These are phyloP conservation scores for Octonoba sinensis DNA, from an alignment of 2,888 invertebrate species.

Conservation along the genomic window DNA sequence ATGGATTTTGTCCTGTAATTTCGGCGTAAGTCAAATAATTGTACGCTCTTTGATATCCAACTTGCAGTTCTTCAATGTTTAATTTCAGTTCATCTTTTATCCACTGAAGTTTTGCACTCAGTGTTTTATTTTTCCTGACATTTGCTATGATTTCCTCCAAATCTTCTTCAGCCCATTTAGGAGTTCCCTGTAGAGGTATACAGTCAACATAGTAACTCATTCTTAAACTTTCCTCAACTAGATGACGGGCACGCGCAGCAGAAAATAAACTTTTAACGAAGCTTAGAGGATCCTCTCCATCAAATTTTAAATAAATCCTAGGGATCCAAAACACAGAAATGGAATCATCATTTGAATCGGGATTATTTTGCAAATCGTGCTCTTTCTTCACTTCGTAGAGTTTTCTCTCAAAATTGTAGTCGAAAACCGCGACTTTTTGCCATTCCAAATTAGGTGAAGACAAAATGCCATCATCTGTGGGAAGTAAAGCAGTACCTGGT, in stretches of 20 bases:
- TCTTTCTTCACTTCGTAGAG: constrained; percentile 25
- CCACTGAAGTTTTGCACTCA: constrained; percentile 21
- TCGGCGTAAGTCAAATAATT: constrained; percentile 25
- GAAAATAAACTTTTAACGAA: constrained; percentile 31
- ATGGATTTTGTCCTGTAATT: constrained; percentile 28
- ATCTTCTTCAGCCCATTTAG: constrained; percentile 20
- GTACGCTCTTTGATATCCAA: constrained; percentile 15
- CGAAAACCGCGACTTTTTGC: constrained; percentile 45
- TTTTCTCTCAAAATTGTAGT: constrained; percentile 28
- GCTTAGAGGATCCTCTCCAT: constrained; percentile 40
- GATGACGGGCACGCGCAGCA: constrained; percentile 28
- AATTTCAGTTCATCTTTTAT: constrained; percentile 30
- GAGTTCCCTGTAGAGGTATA: constrained; percentile 28
- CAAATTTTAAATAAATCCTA: constrained; percentile 49
- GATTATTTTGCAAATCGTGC: background rate
- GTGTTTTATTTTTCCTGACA: constrained; percentile 10
- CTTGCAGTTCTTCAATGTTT: constrained; percentile 13
- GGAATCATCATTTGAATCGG: background rate
- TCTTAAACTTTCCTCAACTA: constrained; percentile 42
- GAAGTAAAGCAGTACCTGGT: constrained; percentile 49
- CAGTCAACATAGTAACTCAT: constrained; percentile 35
- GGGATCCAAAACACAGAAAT: constrained; percentile 32
- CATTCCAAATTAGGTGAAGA: constrained; percentile 17
- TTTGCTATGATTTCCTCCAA: constrained; percentile 17
- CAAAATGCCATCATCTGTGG: background rate